Percentiles rank a stretch among this genome's conserved stretches.
Evolutionary conservation across 2,113 vertebrate species (phyloP).

Genomic region (Lophura nycthemera): DNA sequence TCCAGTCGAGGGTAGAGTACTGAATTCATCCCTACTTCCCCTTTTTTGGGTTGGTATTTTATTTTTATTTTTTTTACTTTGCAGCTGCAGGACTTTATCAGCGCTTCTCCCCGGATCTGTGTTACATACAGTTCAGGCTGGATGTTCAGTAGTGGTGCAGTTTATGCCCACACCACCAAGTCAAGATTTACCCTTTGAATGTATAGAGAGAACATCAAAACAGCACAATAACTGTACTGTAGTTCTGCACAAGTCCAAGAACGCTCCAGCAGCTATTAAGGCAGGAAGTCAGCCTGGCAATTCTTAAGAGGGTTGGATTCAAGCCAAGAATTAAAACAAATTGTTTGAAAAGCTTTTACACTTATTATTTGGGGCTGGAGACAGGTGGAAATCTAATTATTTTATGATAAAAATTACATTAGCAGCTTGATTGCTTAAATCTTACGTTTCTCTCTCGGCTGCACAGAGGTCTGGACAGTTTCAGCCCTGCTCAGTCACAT

Average conservation of each 20-base stretch:
- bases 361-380: not conserved
- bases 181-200: not conserved
- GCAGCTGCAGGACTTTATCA: not conserved
- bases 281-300: not conserved
- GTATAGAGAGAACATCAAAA: not conserved
- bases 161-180: not conserved
- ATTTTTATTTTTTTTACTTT: too few species aligned
- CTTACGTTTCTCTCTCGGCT: not conserved
- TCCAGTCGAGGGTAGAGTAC: rapidly evolving
- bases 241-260: not conserved
- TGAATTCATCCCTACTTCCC: not conserved
- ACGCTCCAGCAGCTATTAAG: not conserved
- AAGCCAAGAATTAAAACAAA: not conserved
- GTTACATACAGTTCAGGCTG: not conserved
- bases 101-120: not conserved
- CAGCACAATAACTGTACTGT: not conserved
- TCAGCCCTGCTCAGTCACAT: not conserved
- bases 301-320: not conserved
- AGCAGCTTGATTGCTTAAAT: not conserved
- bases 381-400: conserved; percentile 27
- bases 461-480: not conserved
- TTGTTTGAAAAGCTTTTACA: conserved; percentile 17
- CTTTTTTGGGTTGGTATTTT: not conserved
- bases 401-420: conserved; percentile 32
- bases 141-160: not conserved